Conservation (phyloP, 2,797 vertebrate species). For the Telmatherina bonti region DNA sequence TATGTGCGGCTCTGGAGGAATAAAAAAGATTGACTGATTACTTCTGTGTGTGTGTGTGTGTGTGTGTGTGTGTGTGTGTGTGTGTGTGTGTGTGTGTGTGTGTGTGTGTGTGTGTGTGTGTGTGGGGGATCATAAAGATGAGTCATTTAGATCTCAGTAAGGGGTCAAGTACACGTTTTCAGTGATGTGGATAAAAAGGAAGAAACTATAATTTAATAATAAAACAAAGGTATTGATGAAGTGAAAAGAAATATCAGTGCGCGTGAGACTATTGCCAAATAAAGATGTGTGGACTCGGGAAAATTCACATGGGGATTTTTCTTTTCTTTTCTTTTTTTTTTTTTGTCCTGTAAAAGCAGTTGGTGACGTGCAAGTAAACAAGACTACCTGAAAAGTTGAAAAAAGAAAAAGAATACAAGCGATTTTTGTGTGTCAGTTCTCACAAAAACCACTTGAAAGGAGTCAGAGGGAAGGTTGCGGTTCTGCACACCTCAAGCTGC, state of each 20-base stretch:
- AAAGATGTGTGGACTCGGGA: slow-evolving; percentile 34
- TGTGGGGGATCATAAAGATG: slow-evolving; percentile 23
- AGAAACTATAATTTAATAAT: no score
- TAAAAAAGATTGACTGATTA: slow-evolving; percentile 6
- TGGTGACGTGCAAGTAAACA: slow-evolving; percentile 59
- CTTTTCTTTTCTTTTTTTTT: no score
- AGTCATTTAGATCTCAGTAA: slow-evolving; percentile 42
- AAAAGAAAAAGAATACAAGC: background rate
- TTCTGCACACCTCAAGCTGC: slow-evolving; percentile 62
- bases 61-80: slow-evolving; percentile 3
- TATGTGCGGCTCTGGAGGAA: slow-evolving; percentile 42
- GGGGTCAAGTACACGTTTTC: slow-evolving; percentile 19
- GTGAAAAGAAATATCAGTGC: no score
- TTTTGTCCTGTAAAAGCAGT: slow-evolving; percentile 22
- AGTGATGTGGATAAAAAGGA: no score
- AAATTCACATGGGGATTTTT: slow-evolving; percentile 57
- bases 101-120: background rate
- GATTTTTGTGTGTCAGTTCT: slow-evolving; percentile 15
- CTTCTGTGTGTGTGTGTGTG: no score
- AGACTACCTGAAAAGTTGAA: slow-evolving; percentile 17
- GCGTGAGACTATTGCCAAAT: slow-evolving; percentile 9
- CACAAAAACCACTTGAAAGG: slow-evolving; percentile 73
- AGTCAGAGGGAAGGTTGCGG: slow-evolving; percentile 37
- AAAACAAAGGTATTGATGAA: no score
- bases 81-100: background rate